These are phyloP conservation scores for Digitonthophagus gazella DNA, from an alignment of 2,888 invertebrate genomes.

Conservation along the genomic window DNA sequence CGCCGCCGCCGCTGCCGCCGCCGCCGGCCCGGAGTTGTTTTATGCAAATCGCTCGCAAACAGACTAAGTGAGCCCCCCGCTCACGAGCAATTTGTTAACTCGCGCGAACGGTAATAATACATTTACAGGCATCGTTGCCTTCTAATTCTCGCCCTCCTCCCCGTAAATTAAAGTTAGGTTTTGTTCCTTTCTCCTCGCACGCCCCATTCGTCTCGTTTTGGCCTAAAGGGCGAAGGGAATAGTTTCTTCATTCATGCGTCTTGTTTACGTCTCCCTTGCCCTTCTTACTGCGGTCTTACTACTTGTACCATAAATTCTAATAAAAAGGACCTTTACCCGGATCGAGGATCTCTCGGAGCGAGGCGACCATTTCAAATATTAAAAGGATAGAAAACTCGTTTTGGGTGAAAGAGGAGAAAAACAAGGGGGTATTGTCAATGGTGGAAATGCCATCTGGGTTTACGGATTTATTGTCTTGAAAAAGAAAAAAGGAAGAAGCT, in stretches of 20 bases:
- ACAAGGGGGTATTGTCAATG: too few species aligned
- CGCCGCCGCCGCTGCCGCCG: background rate
- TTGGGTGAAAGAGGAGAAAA: background rate
- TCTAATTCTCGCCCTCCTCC: slow-evolving; percentile 1
- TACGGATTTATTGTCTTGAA: too few species aligned
- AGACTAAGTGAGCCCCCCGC: slow-evolving; percentile 9
- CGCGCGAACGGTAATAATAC: background rate
- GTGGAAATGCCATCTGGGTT: too few species aligned
- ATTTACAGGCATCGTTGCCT: background rate
- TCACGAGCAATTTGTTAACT: slow-evolving; percentile 40
- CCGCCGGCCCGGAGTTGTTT: slow-evolving; percentile 11
- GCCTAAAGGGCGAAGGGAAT: background rate
- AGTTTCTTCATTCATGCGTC: slow-evolving; percentile 13
- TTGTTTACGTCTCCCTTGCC: slow-evolving; percentile 19
- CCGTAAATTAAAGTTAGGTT: background rate
- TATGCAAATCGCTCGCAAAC: slow-evolving; percentile 28
- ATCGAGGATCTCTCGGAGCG: background rate
- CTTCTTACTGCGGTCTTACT: slow-evolving; percentile 15
- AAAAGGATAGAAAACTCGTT: slow-evolving; percentile 14
- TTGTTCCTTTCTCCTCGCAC: background rate
- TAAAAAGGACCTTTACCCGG: slow-evolving; percentile 15
- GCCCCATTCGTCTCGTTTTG: background rate
- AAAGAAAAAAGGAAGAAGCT: too few species aligned
- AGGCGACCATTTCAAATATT: slow-evolving; percentile 14
- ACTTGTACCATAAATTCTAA: slow-evolving; percentile 21